Evolutionary conservation across 1,140 invertebrate species (phyloP).

Genomic region (Heliconius eleuchia): DNA sequence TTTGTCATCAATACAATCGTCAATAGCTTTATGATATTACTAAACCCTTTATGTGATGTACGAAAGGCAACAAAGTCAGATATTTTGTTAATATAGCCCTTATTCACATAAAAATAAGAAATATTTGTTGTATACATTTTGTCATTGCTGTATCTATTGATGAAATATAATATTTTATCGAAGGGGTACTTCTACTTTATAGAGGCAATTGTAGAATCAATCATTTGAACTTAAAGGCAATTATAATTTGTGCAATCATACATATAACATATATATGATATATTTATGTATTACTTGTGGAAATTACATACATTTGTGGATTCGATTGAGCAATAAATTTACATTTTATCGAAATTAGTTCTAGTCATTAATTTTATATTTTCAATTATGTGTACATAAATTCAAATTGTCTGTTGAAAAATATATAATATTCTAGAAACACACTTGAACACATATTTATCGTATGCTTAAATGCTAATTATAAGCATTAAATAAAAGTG

Average conservation of each 20-base stretch:
- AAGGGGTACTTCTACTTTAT: slow-evolving; percentile 39
- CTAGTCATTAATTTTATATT: slow-evolving; percentile 8
- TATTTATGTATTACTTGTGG: not conserved
- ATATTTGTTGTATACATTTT: not conserved
- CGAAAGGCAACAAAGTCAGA: not conserved
- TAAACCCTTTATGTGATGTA: slow-evolving; percentile 47
- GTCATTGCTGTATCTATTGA: slow-evolving; percentile 38
- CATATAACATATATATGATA: not conserved
- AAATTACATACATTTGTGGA: not conserved
- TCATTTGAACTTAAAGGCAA: not conserved
- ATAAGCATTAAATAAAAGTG: slow-evolving; percentile 40
- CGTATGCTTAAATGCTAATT: slow-evolving; percentile 15
- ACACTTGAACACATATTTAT: slow-evolving; percentile 8
- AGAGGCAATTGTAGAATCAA: not conserved
- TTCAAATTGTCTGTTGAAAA: not conserved
- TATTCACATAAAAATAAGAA: not conserved
- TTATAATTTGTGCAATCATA: not conserved
- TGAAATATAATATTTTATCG: slow-evolving; percentile 63
- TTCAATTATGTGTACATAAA: slow-evolving; percentile 4
- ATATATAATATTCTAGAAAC: slow-evolving; percentile 14
- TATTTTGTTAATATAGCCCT: not conserved
- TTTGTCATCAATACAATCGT: slow-evolving; percentile 60
- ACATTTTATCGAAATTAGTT: slow-evolving; percentile 4
- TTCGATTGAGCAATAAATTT: not conserved
- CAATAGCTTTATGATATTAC: slow-evolving; percentile 62